phyloP scores from a whole-genome alignment of 2,113 vertebrate genomes.

The Chlorodrepanis virens region DNA sequence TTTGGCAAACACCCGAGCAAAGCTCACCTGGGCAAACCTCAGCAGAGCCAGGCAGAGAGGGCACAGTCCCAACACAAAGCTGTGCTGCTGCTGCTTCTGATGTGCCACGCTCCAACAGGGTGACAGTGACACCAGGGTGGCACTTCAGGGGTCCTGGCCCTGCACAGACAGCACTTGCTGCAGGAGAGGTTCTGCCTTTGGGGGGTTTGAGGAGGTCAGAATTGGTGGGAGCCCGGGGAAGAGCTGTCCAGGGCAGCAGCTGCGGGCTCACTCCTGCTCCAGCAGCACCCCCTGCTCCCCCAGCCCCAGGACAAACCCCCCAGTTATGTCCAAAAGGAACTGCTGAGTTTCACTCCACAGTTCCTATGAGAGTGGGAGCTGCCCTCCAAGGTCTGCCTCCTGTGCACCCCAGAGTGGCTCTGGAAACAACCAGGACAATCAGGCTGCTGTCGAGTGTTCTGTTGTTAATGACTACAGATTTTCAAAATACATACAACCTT shows the following conservation, averaged over 20 bases:
- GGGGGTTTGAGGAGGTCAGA: neutral
- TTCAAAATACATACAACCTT: neutral
- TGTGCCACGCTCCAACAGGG: rapidly evolving
- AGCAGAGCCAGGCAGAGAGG: neutral
- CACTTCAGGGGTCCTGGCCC: neutral
- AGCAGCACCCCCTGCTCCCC: neutral
- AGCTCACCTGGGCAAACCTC: neutral
- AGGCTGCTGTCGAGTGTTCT: neutral
- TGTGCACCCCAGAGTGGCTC: neutral
- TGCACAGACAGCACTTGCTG: neutral
- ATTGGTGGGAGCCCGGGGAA: rapidly evolving
- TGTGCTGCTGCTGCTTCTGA: too few species aligned
- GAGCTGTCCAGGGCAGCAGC: neutral
- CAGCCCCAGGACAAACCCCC: rapidly evolving
- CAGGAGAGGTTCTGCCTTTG: neutral
- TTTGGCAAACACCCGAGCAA: neutral
- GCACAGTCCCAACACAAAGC: neutral
- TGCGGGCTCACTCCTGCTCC: neutral
- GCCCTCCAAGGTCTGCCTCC: neutral
- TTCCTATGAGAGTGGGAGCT: neutral
- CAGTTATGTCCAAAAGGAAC: neutral
- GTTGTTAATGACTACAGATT: neutral
- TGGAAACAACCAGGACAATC: neutral
- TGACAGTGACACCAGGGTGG: neutral
- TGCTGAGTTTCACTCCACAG: neutral